phyloP scores from a whole-genome alignment of 2,797 vertebrate species.

The Thunnus albacares region DNA sequence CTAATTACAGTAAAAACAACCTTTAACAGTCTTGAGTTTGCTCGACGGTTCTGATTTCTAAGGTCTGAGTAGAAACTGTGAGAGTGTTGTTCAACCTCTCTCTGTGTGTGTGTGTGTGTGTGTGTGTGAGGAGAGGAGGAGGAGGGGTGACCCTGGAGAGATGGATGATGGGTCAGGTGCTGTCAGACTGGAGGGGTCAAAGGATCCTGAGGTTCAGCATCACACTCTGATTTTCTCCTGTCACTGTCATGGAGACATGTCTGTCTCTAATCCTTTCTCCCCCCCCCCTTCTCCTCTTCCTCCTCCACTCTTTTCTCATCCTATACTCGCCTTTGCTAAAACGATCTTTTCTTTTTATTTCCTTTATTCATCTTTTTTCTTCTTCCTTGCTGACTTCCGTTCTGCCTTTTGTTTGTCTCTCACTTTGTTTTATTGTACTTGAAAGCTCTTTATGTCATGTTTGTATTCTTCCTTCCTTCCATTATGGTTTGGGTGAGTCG shows the following conservation, averaged over 20 bases:
- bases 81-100: not conserved
- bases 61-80: not conserved
- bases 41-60: not conserved
- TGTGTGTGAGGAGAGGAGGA: not conserved
- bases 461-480: not conserved
- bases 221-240: conserved; percentile 57
- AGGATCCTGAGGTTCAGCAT: conserved; percentile 65
- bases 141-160: conserved; percentile 42
- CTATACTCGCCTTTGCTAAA: not conserved
- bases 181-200: conserved; percentile 69
- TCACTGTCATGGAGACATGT: conserved; percentile 47
- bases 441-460: not conserved
- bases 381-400: not conserved
- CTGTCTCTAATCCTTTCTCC: conserved; percentile 24
- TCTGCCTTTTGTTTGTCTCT: not conserved
- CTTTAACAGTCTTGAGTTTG: not conserved
- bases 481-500: not conserved
- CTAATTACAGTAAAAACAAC: not conserved
- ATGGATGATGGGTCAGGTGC: conserved; percentile 68
- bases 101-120: not conserved
- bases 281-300: not conserved
- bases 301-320: not conserved
- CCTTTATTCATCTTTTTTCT: not conserved
- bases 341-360: not conserved
- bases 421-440: not conserved